phyloP scores from a whole-genome alignment of 2,797 vertebrate genomes.

The Pangasius djambal region DNA sequence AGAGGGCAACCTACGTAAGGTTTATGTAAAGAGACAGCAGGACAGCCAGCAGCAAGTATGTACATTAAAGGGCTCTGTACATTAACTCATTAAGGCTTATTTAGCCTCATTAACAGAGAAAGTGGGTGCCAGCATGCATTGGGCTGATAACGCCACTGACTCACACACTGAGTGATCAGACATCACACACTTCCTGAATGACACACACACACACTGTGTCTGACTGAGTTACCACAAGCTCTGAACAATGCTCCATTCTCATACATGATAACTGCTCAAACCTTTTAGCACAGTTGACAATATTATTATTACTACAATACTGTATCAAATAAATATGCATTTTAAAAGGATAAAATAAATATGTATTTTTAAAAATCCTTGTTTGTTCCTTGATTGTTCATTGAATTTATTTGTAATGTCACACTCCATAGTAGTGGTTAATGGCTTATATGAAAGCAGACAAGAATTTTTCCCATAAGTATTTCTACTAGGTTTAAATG shows the following conservation, averaged over 20 bases:
- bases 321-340: not conserved
- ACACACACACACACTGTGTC: constrained; percentile 26
- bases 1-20: not conserved
- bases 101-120: constrained; percentile 27
- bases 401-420: too few relatives aligned
- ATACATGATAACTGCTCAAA: not conserved
- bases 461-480: too few relatives aligned
- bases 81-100: not conserved
- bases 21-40: not conserved
- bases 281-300: not conserved
- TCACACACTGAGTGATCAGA: constrained; percentile 59
- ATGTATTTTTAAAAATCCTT: too few relatives aligned
- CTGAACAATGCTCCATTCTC: constrained; percentile 15
- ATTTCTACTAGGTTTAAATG: too few relatives aligned
- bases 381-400: too few relatives aligned
- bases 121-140: constrained; percentile 57
- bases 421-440: too few relatives aligned
- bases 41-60: not conserved
- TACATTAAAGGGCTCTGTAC: not conserved
- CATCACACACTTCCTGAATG: constrained; percentile 61
- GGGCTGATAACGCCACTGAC: constrained; percentile 62
- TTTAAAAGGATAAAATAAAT: too few relatives aligned
- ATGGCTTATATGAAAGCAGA: too few relatives aligned
- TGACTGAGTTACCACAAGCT: not conserved
- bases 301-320: not conserved